Evolutionary conservation across 2,113 vertebrate species (phyloP), one percentile per base, ranked within the genome.

Genomic region (Ranitomeya imitator): DNA sequence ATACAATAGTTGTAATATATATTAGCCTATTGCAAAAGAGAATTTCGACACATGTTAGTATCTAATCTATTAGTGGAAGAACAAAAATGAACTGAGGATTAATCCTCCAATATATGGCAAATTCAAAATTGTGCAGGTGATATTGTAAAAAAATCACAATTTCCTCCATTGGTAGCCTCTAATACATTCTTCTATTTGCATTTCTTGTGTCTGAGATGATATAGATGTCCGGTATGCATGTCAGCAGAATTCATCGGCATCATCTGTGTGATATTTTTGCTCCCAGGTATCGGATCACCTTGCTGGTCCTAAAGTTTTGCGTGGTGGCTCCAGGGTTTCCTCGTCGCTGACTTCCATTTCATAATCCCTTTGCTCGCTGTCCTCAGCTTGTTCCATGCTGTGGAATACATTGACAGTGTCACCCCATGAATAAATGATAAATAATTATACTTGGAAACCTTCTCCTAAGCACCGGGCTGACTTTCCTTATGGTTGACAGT

Each of bases 361-460:
- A 79, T 79, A 79, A 79, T 86, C 31, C 74, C 85, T 63, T 10
- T 52, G 76, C 60, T 79, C 18, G 23, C 76, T 79, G 85, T 86
- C 85, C 85, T 86, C 85, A 77, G 76, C 67, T 67, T 79, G 76
- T 79, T 76, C 85, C 60, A 67, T 51, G 45, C 59, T 65, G 85
- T 63, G 85, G 85, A 86, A 86, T 86, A 86, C 59, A 86, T 78
- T 86, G 85, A 78, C 85, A 63, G 73, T 86, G 85, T 86, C 85
- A 78, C 85, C 21, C 13, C 77, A 86, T 86, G 73, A 86, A 80
- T 80, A 67, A 86, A 79, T 79, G 74, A 86, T 79, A 87, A 54
- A 87, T 80, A 87, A 87, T 87, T 87, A 80, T 77, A 80, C 85
- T 69, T 87, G 85, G 85, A 87, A 87, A 80, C 77, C 79, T 87